phyloP scores from a whole-genome alignment of 2,113 vertebrate species.

The Rhombomys opimus region DNA sequence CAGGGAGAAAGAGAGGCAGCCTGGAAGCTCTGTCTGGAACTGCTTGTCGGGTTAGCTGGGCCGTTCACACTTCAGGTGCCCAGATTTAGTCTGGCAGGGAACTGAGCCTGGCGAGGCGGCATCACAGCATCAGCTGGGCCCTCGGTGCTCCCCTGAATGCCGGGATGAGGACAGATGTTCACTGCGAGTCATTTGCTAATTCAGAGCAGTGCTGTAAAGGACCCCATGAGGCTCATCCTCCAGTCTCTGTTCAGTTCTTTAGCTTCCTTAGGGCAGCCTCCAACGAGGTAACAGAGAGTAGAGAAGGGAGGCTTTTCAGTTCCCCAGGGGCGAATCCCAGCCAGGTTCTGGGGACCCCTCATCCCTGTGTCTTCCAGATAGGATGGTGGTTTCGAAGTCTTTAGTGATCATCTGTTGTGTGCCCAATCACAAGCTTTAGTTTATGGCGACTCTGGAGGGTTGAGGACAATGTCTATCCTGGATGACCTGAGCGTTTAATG shows the following conservation, averaged over 20 bases:
- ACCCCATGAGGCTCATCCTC: neutral
- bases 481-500: neutral
- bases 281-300: neutral
- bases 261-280: neutral
- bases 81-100: neutral
- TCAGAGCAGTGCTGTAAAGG: neutral
- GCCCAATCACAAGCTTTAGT: neutral
- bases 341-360: neutral
- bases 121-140: neutral
- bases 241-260: neutral
- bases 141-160: neutral
- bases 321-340: neutral
- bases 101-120: neutral
- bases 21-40: neutral
- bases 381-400: neutral
- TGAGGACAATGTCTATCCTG: neutral
- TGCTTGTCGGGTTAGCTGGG: neutral
- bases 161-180: neutral
- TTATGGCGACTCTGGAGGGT: neutral
- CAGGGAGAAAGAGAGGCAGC: neutral
- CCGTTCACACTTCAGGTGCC: neutral
- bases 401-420: neutral
- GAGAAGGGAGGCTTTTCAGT: neutral
- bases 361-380: neutral
- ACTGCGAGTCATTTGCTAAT: conserved; percentile 15